Evolutionary conservation across 2,113 vertebrate genomes (phyloP).

Genomic region (Maccullochella peelii): DNA sequence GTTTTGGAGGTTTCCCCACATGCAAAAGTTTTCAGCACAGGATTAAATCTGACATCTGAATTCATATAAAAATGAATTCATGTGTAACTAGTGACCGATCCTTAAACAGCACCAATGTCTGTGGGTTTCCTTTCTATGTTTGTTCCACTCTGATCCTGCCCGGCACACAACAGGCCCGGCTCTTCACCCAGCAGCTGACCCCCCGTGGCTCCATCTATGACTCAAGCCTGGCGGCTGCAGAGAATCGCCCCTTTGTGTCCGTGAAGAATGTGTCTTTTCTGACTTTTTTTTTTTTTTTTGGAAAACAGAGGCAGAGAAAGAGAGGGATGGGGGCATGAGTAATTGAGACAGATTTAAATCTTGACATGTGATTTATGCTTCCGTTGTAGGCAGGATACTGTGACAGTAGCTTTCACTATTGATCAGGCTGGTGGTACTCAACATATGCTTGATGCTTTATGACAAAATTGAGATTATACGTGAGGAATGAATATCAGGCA

Average conservation of each 20-base stretch:
- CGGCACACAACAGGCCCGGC: slow-evolving; percentile 57
- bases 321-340: slow-evolving; percentile 44
- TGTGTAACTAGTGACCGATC: neutral
- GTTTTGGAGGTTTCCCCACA: neutral
- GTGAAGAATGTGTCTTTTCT: slow-evolving; percentile 79
- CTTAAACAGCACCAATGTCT: slow-evolving; percentile 30
- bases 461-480: neutral
- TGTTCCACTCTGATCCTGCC: slow-evolving; percentile 35
- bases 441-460: neutral
- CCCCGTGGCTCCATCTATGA: slow-evolving; percentile 65
- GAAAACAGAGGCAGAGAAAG: slow-evolving; percentile 55
- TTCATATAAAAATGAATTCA: neutral
- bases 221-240: slow-evolving; percentile 67
- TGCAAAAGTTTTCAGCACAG: neutral
- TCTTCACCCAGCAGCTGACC: slow-evolving; percentile 67
- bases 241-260: slow-evolving; percentile 80
- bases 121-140: slow-evolving; percentile 43
- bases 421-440: neutral
- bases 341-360: slow-evolving; percentile 60
- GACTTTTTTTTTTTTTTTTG: slow-evolving; percentile 47
- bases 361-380: slow-evolving; percentile 59
- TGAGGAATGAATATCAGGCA: slow-evolving; percentile 12
- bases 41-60: neutral
- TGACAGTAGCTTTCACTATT: slow-evolving; percentile 33
- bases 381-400: slow-evolving; percentile 26